phyloP scores from a whole-genome alignment of 2,888 invertebrate genomes.

The Phania funesta region DNA sequence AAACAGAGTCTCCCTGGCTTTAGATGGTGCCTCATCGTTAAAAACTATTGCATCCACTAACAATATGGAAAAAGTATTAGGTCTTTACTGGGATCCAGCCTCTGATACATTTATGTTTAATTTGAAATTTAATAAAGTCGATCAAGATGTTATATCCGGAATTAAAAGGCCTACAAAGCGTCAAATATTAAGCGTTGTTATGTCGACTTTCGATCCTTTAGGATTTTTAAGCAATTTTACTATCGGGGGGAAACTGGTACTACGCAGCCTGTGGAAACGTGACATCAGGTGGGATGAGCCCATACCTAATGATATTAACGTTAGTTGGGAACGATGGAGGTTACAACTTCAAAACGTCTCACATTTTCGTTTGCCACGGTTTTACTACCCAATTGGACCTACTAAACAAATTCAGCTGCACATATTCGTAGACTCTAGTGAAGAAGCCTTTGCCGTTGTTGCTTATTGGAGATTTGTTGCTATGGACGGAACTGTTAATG shows the following conservation, averaged over 20 bases:
- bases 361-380: neutral
- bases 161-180: conserved; percentile 67
- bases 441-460: neutral
- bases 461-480: conserved; percentile 23
- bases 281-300: conserved; percentile 4
- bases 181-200: conserved; percentile 66
- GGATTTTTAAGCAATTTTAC: conserved; percentile 69
- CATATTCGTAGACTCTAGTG: conserved; percentile 21
- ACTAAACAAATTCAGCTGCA: neutral
- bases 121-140: conserved; percentile 33
- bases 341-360: neutral
- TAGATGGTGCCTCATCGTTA: conserved; percentile 18
- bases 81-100: conserved; percentile 24
- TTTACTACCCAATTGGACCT: neutral
- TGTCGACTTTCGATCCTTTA: conserved; percentile 72
- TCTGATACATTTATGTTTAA: conserved; percentile 49
- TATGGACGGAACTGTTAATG: neutral
- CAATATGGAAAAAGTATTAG: conserved; percentile 1
- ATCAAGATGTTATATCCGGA: neutral
- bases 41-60: conserved; percentile 4
- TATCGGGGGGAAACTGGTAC: neutral
- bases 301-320: neutral
- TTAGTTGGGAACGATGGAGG: neutral
- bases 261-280: conserved; percentile 1
- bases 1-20: conserved; percentile 10